A percentile compares a stretch with the other conserved stretches of the same genome.
Conservation (phyloP, 1,140 invertebrate species). For the Oryctes rhinoceros region DNA sequence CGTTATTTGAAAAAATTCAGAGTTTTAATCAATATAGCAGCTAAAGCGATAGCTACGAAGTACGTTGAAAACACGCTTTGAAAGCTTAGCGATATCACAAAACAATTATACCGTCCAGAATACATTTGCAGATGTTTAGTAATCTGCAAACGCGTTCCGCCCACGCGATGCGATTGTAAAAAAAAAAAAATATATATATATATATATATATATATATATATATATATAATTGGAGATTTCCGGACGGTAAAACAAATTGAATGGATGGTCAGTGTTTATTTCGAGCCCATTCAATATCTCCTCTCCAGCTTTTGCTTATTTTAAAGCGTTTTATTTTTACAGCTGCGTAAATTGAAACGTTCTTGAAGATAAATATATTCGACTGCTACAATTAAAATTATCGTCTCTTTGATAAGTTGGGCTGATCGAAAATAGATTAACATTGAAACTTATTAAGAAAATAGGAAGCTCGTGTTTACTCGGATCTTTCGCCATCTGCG, state of each 20-base stretch:
- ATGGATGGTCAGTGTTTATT: conserved; percentile 32
- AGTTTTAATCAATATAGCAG: too few relatives aligned
- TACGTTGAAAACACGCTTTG: too few relatives aligned
- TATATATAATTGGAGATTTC: conserved; percentile 17
- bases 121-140: conserved; percentile 17
- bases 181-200: background rate
- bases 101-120: background rate
- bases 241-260: conserved; percentile 22
- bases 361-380: conserved; percentile 37
- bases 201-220: background rate
- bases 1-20: background rate
- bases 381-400: conserved; percentile 18
- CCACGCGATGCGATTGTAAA: conserved; percentile 17
- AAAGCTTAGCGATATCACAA: too few relatives aligned
- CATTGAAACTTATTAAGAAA: background rate
- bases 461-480: background rate
- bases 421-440: background rate
- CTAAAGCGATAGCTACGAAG: background rate
- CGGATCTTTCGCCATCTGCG: background rate
- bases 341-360: conserved; percentile 31
- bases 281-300: conserved; percentile 28
- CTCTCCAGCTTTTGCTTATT: conserved; percentile 11
- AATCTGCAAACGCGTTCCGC: conserved; percentile 18
- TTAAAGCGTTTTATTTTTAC: conserved; percentile 32
- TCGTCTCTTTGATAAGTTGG: conserved; percentile 18